Evolutionary conservation across 2,888 invertebrate genomes (phyloP).

Genomic region (Hydraecia micacea): DNA sequence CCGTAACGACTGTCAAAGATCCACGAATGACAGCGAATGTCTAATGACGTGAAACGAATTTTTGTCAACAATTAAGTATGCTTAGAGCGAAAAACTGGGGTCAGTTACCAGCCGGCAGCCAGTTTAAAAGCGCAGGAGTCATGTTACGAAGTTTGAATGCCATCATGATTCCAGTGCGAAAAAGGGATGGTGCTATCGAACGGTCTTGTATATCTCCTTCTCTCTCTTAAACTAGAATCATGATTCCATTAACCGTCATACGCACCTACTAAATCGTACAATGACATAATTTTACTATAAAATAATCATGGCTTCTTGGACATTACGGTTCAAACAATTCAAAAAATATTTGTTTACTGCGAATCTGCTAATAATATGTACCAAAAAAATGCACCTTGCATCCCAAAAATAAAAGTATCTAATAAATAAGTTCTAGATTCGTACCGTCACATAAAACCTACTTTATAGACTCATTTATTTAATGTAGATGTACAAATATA

Average conservation of each 20-base stretch:
- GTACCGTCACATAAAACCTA: constrained; percentile 44
- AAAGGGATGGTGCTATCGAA: too few species aligned
- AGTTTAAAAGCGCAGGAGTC: too few species aligned
- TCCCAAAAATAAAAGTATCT: not conserved
- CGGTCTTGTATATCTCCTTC: too few species aligned
- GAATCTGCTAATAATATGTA: not conserved
- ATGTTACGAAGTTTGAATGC: too few species aligned
- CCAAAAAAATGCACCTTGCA: not conserved
- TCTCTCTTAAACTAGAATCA: too few species aligned
- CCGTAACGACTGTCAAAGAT: too few species aligned
- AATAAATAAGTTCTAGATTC: not conserved
- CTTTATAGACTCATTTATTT: constrained; percentile 51
- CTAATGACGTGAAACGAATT: not conserved
- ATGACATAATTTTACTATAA: not conserved
- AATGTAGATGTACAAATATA: constrained; percentile 62
- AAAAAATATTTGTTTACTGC: not conserved
- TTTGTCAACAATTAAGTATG: not conserved
- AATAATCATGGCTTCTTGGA: not conserved
- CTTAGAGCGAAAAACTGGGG: not conserved
- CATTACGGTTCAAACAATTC: not conserved
- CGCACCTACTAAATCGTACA: not conserved
- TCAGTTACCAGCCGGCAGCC: not conserved
- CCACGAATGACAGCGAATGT: too few species aligned
- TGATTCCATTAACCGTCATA: too few species aligned
- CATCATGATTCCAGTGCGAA: too few species aligned